Evolutionary conservation across 2,113 vertebrate species (phyloP), one percentile per base, ranked within the genome.

Genomic region (Megaleporinus macrocephalus): DNA sequence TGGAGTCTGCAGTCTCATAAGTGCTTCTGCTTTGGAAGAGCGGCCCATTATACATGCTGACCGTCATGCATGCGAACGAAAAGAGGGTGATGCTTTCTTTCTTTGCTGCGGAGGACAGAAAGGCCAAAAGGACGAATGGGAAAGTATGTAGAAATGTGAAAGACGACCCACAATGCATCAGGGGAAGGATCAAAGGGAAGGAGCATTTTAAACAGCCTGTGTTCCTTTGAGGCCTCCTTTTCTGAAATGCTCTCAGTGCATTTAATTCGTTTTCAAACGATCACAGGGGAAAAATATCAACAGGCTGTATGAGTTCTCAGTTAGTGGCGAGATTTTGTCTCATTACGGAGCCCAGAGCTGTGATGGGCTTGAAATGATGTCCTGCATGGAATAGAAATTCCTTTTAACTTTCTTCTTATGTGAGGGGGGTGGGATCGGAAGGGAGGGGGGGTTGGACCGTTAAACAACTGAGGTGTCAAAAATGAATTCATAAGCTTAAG

Each of bases 251-350:
- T 76, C 73, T 78, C 73, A 83, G 73, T 77, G 79, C 79, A 74
- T 87, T 88, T 53, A 86, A 85, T 86, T 84, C 83, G 53, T 63
- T 70, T 81, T 81, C 69, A 80, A 79, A 44, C 51, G 70, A 82
- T 61, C 41, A 76, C 74, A 61, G 81, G 51, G 63, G 63, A 76
- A 73, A 53, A 59, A 59, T 61, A 62, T 66, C 36, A 72, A 73
- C 57, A 79, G 72, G 49, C 57, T 10, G 62, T 80, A 62, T 78
- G 63, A 69, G 22, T 16, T 57, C 57, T 53, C 29, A 77, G 68
- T 68, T 82, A 63, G 47, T 62, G 30, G 41, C 49, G 68, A 69
- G n/a, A 62, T 68, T 80, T 51, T 51, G 47, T 78, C 70, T 84
- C 36, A 29, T 75, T 71, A 70, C 57, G 22, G 73, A 72, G 76